Evolutionary conservation across 2,888 invertebrate genomes (phyloP), one percentile per base, ranked within the genome.

Genomic region (Ephialtes manifestator): DNA sequence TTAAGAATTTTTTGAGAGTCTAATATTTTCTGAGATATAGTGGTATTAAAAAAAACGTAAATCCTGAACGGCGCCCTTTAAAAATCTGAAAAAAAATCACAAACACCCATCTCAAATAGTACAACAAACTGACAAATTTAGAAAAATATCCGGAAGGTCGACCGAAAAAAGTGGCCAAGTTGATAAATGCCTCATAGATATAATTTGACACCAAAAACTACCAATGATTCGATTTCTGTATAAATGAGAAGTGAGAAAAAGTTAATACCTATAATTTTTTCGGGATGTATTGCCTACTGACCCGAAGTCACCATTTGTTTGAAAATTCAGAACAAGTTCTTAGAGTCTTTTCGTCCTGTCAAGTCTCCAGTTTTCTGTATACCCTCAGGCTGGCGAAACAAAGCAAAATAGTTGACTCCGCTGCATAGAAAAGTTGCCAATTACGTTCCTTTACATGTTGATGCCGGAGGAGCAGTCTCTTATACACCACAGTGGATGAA

Each of bases 391-490:
- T 8, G 43, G 20, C 8, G 18, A 65, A 65, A 18, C 65, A 15
- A 18, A n/a, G 63, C 8, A 63, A 65, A 39, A 43, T 65, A 65
- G 20, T 65, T 65, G 4, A 65, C 65, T 65, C 10, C 39, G 65
- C 18, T 13, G 65, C 65, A 39, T 35, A 65, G 39, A 65, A 39
- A 65, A 65, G 31, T 35, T 63, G 60, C 35, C 35, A 63, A 35
- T 35, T 63, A 63, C 35, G 35, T 8, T n/a, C 31, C n/a, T 63
- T 63, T 63, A 35, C 35, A 35, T 63, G 31, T 35, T 63, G 65
- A 35, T 63, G 63, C 31, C 63, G n/a, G 35, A 35, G 35, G 63
- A 63, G 20, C 39, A 39, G 65, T 65, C n/a, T 65, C 65, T 65
- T 15, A 48, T 63, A 39, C 43, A 39, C 18, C 65, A 11, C 20